phyloP scores from a whole-genome alignment of 1,140 invertebrate species.

The Brachionus rubens region DNA sequence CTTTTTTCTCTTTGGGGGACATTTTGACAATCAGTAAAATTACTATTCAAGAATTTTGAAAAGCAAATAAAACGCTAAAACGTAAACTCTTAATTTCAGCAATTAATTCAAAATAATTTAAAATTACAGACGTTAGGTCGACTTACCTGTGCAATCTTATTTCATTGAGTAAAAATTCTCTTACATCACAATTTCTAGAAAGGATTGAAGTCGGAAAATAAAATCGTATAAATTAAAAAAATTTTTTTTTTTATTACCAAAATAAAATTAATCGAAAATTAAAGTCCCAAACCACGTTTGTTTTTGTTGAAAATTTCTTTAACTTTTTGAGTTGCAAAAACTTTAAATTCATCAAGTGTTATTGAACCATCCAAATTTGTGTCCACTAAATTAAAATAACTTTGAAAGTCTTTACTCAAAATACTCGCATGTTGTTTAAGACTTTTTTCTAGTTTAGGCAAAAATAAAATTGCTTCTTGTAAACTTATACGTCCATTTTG shows the following conservation, averaged over 20 bases:
- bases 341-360: background rate
- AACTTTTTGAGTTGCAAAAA: background rate
- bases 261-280: background rate
- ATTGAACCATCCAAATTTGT: background rate
- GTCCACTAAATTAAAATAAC: slow-evolving; percentile 17
- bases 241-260: background rate
- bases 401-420: background rate
- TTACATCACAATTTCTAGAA: no score
- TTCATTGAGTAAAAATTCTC: no score
- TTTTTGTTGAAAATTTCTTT: background rate
- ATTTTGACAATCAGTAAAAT: no score
- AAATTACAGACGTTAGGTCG: no score
- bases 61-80: no score
- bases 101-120: no score
- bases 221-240: no score
- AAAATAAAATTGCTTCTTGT: background rate
- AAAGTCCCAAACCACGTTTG: background rate
- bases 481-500: background rate
- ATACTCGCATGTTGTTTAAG: background rate
- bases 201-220: no score
- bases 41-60: no score
- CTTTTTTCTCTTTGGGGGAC: no score
- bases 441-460: slow-evolving; percentile 16
- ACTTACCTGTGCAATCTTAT: no score
- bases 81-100: no score